Conservation (phyloP, 2,797 vertebrate species). For the Numenius phaeopus region DNA sequence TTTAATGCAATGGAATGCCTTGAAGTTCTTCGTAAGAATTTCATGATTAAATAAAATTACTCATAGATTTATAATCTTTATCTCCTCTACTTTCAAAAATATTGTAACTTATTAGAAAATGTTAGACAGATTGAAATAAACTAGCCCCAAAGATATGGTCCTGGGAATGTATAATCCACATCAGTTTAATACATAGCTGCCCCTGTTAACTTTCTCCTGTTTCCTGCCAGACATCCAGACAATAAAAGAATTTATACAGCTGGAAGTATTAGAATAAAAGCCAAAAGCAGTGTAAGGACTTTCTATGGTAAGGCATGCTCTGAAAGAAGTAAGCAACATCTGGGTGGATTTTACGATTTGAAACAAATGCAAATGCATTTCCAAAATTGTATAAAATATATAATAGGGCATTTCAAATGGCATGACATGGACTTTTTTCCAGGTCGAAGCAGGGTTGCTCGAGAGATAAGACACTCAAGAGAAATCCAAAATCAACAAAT, state of each 20-base stretch:
- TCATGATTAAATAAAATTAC: constrained; percentile 3
- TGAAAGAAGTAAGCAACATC: constrained; percentile 79
- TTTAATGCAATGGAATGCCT: constrained; percentile 39
- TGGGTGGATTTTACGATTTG: constrained; percentile 78
- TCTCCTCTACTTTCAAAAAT: constrained; percentile 53
- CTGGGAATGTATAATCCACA: constrained; percentile 79
- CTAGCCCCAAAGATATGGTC: constrained; percentile 39
- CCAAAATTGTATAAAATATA: constrained; percentile 62
- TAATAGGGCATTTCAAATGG: constrained; percentile 66
- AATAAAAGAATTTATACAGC: constrained; percentile 92
- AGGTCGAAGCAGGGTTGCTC: constrained; percentile 8
- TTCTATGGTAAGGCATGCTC: constrained; percentile 77
- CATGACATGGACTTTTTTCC: neutral
- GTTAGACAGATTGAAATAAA: constrained; percentile 58
- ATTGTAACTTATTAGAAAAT: constrained; percentile 44
- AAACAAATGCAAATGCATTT: constrained; percentile 79
- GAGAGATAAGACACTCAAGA: constrained; percentile 7
- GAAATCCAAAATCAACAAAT: neutral
- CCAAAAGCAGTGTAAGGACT: constrained; percentile 83
- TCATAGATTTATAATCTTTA: constrained; percentile 3
- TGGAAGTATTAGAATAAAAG: constrained; percentile 85
- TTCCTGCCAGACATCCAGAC: constrained; percentile 89
- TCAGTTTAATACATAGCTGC: constrained; percentile 77
- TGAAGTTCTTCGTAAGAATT: constrained; percentile 4
- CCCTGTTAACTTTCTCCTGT: constrained; percentile 83